These are phyloP conservation scores for Ictalurus furcatus DNA, from an alignment of 2,113 vertebrate species.

Conservation along the genomic window DNA sequence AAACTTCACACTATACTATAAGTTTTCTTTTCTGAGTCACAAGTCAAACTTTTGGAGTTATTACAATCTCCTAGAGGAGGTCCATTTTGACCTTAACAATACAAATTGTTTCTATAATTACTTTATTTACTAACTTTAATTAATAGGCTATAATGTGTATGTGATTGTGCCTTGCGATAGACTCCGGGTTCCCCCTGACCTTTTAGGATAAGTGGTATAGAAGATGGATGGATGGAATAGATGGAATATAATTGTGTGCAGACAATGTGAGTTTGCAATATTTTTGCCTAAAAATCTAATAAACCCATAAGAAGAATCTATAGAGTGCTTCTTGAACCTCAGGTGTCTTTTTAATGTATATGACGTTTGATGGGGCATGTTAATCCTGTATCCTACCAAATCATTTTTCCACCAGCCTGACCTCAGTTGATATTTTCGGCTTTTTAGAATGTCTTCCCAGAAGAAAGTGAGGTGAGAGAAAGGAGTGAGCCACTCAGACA, in stretches of 20 bases:
- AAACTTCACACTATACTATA: slow-evolving; percentile 33
- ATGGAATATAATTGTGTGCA: not conserved
- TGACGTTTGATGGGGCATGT: slow-evolving; percentile 38
- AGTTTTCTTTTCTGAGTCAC: slow-evolving; percentile 37
- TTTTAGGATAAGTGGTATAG: no score
- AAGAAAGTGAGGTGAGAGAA: slow-evolving; percentile 12
- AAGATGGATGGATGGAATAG: no score
- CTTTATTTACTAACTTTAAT: not conserved
- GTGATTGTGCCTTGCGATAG: no score
- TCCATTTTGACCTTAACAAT: not conserved
- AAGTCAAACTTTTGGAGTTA: not conserved
- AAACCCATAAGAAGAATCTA: slow-evolving; percentile 18
- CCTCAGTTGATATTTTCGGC: slow-evolving; percentile 37
- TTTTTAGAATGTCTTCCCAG: slow-evolving; percentile 27
- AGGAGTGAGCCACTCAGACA: slow-evolving; percentile 27
- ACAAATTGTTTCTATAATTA: not conserved
- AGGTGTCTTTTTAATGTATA: slow-evolving; percentile 3
- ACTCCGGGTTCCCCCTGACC: no score
- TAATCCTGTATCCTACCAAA: slow-evolving; percentile 49
- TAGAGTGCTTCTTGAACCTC: slow-evolving; percentile 4
- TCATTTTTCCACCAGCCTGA: slow-evolving; percentile 55
- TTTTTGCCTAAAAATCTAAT: not conserved
- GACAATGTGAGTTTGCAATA: not conserved
- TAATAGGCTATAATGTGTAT: not conserved
- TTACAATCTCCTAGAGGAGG: not conserved